Conservation (phyloP, 1,140 invertebrate genomes). For the Papilio aristodemus region DNA sequence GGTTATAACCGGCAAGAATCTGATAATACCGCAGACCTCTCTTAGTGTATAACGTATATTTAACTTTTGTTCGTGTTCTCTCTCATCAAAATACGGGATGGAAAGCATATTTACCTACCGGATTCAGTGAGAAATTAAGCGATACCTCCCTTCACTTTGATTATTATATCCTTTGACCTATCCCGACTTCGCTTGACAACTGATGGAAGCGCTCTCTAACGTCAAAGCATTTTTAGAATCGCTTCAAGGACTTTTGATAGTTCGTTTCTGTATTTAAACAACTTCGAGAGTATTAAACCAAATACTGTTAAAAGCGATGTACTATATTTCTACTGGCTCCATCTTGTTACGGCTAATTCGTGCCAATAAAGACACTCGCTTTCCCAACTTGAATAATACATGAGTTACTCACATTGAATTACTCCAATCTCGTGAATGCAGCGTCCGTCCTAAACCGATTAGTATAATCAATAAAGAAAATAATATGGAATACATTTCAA, state of each 20-base stretch:
- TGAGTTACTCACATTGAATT: not conserved
- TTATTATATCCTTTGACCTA: too few species aligned
- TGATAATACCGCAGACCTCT: not conserved
- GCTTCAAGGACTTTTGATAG: too few species aligned
- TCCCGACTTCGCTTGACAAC: too few species aligned
- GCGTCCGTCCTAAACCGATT: not conserved
- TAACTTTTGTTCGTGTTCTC: too few species aligned
- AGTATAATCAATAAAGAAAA: not conserved
- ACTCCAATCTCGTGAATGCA: conserved; percentile 2
- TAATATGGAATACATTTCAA: not conserved
- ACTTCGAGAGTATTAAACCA: not conserved
- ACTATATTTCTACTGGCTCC: not conserved
- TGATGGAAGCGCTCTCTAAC: too few species aligned
- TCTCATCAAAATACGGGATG: too few species aligned
- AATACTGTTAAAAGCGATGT: not conserved
- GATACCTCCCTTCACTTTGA: too few species aligned
- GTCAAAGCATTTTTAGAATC: too few species aligned
- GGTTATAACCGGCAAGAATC: not conserved
- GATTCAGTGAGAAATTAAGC: too few species aligned
- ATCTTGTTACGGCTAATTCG: not conserved
- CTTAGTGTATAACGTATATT: too few species aligned
- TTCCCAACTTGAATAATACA: not conserved
- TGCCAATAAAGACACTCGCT: not conserved
- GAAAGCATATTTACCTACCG: too few species aligned
- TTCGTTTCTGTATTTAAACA: too few species aligned